A percentile compares a stretch with the other conserved stretches of the same genome.
phyloP scores from a whole-genome alignment of 2,113 vertebrate genomes.

The Muscicapa adusta region DNA sequence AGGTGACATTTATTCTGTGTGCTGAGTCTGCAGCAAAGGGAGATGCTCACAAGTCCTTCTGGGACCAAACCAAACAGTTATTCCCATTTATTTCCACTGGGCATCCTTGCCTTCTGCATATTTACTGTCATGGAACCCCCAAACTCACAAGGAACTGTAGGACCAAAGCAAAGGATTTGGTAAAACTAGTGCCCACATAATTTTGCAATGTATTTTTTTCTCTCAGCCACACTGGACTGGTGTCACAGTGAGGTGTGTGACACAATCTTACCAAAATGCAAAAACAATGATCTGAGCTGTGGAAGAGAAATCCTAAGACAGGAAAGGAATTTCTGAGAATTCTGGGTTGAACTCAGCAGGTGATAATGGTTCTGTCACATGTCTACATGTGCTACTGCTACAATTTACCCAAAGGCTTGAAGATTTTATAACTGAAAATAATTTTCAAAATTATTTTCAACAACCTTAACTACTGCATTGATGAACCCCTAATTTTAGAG shows the following conservation, averaged over 20 bases:
- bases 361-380: not conserved
- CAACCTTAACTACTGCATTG: not conserved
- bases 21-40: not conserved
- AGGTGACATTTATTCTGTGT: not conserved
- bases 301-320: not conserved
- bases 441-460: not conserved
- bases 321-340: not conserved
- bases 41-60: not conserved
- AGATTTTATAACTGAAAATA: not conserved
- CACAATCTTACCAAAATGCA: not conserved
- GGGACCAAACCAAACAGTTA: not conserved
- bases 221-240: not conserved
- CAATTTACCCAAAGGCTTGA: not conserved
- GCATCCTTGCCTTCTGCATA: not conserved
- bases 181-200: not conserved
- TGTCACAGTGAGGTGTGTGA: not conserved
- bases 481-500: not conserved
- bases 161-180: not conserved
- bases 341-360: not conserved
- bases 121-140: not conserved
- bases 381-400: not conserved
- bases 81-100: not conserved
- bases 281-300: not conserved
- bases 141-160: not conserved
- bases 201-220: not conserved